Evolutionary conservation across 2,888 invertebrate species (phyloP).

Genomic region (Eutolmus rufibarbis): DNA sequence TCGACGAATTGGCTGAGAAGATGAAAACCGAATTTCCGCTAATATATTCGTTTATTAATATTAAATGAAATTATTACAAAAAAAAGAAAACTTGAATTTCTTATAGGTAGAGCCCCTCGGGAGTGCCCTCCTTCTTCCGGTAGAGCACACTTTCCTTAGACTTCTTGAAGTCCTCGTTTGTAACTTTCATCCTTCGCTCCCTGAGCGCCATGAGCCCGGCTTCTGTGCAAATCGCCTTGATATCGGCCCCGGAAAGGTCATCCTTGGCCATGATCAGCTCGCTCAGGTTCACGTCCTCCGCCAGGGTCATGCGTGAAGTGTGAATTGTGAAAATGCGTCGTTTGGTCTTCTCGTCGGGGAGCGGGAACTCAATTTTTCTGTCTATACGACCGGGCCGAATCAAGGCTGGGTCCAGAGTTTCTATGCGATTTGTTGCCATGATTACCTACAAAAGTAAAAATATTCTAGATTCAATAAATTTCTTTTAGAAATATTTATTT

Average conservation of each 20-base stretch:
- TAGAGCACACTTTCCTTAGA: slow-evolving; percentile 99
- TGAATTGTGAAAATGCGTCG: slow-evolving; percentile 97
- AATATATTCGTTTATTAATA: slow-evolving; percentile 49
- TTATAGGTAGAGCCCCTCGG: slow-evolving; percentile 98
- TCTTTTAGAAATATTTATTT: background rate
- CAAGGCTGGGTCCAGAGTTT: slow-evolving; percentile 97
- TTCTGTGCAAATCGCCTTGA: slow-evolving; percentile 99
- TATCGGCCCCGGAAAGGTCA: slow-evolving; percentile 97
- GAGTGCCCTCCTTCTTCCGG: slow-evolving; percentile 98
- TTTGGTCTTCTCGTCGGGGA: slow-evolving; percentile 99
- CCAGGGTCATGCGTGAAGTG: slow-evolving; percentile 98
- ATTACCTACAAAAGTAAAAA: slow-evolving; percentile 71
- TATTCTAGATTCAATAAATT: background rate
- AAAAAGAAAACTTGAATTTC: background rate
- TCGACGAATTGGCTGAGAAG: background rate
- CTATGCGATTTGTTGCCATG: slow-evolving; percentile 98
- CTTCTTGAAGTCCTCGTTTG: slow-evolving; percentile 99
- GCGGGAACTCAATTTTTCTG: slow-evolving; percentile 98
- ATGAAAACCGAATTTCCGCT: slow-evolving; percentile 48
- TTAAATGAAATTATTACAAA: slow-evolving; percentile 44
- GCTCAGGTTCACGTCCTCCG: slow-evolving; percentile 94
- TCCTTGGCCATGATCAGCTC: slow-evolving; percentile 99
- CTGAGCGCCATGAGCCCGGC: slow-evolving; percentile 97
- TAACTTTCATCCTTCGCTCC: slow-evolving; percentile 99
- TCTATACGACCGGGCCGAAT: slow-evolving; percentile 99